These are phyloP conservation scores for Lepus americanus DNA, from an alignment of 2,113 vertebrate genomes.

Conservation along the genomic window DNA sequence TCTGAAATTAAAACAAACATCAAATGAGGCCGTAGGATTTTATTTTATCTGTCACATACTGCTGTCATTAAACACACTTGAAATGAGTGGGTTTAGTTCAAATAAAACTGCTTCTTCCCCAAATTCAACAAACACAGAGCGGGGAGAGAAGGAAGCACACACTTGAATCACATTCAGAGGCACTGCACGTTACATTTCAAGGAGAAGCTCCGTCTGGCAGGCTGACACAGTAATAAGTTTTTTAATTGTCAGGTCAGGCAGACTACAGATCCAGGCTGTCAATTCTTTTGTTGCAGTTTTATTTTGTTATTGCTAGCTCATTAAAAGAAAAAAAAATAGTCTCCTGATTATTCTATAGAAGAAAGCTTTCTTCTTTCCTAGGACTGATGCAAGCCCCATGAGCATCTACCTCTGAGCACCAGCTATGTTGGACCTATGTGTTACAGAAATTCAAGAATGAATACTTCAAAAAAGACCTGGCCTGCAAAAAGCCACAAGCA, in stretches of 20 bases:
- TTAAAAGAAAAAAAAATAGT: neutral
- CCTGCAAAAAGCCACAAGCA: neutral
- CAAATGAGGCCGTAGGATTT: constrained; percentile 85
- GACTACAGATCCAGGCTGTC: constrained; percentile 85
- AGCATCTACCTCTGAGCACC: neutral
- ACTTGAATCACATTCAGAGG: constrained; percentile 84
- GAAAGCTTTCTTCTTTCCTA: neutral
- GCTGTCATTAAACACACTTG: constrained; percentile 88
- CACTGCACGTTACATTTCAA: constrained; percentile 78
- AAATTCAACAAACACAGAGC: constrained; percentile 84
- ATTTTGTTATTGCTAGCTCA: constrained; percentile 69
- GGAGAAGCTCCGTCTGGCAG: constrained; percentile 88
- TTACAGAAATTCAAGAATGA: neutral
- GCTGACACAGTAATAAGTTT: constrained; percentile 87
- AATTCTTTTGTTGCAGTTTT: constrained; percentile 80
- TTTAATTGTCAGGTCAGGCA: constrained; percentile 89
- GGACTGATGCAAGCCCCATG: neutral
- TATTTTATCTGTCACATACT: constrained; percentile 87
- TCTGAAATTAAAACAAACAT: constrained; percentile 88
- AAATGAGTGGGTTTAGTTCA: constrained; percentile 88
- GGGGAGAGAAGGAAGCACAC: constrained; percentile 79
- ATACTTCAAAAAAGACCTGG: neutral
- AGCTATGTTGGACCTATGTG: neutral
- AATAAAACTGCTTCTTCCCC: constrained; percentile 86
- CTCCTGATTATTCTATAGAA: neutral